Conservation (phyloP, 2,888 invertebrate species). For the Pandemis corylana region DNA sequence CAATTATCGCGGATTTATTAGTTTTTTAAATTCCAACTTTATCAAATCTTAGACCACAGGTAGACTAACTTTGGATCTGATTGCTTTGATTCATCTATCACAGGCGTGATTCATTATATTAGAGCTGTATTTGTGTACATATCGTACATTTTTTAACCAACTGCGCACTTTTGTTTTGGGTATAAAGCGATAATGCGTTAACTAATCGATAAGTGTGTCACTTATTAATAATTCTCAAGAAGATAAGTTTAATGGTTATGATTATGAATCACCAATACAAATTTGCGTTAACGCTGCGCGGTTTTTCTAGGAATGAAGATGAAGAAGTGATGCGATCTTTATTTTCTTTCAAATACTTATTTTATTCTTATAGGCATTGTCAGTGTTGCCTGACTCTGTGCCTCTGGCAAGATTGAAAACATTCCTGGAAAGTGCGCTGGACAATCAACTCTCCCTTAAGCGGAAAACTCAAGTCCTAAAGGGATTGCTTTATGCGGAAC, state of each 20-base stretch:
- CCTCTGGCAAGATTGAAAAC: slow-evolving; percentile 90
- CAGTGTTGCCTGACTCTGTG: slow-evolving; percentile 92
- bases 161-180: background rate
- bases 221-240: background rate
- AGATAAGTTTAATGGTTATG: background rate
- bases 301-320: no score
- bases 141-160: background rate
- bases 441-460: slow-evolving; percentile 89
- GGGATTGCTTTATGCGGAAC: slow-evolving; percentile 93
- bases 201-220: background rate
- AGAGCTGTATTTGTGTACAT: background rate
- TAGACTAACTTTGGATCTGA: background rate
- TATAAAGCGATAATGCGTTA: background rate
- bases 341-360: background rate
- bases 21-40: no score
- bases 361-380: slow-evolving; percentile 83
- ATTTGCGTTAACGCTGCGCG: background rate
- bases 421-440: slow-evolving; percentile 92
- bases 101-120: background rate
- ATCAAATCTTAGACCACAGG: no score
- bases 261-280: background rate
- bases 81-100: background rate
- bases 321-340: background rate
- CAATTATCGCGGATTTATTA: no score
- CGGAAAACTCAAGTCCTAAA: slow-evolving; percentile 91